Evolutionary conservation across 2,888 invertebrate species (phyloP).

Genomic region (Sarcophaga rosellei): DNA sequence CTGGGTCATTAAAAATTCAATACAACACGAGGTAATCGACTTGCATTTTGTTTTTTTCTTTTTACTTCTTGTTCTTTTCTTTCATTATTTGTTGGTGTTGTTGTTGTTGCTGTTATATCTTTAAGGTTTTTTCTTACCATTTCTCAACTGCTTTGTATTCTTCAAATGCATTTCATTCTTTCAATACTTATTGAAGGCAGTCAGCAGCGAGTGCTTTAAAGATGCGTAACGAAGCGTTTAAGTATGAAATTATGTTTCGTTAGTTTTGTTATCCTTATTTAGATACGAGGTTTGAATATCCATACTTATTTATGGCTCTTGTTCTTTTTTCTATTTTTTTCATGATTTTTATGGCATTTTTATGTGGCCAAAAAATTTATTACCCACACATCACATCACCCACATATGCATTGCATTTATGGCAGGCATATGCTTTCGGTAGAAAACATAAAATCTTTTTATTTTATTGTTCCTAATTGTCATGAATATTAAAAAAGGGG

Average conservation of each 20-base stretch:
- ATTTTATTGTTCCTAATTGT: no score
- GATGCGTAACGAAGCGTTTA: background rate
- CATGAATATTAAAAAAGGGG: no score
- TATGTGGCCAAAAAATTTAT: no score
- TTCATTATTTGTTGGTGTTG: background rate
- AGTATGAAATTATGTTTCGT: background rate
- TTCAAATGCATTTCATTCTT: background rate
- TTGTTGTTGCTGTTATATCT: background rate
- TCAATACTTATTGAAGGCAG: background rate
- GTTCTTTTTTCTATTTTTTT: no score
- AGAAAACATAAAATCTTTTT: no score
- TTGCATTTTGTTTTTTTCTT: slow-evolving; percentile 35
- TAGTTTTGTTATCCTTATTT: no score
- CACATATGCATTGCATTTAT: no score
- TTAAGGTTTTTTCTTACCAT: background rate
- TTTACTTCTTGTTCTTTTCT: background rate
- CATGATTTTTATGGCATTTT: no score
- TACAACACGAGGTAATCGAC: slow-evolving; percentile 62
- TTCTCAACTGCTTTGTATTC: background rate
- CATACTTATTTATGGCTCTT: no score
- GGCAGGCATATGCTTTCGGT: no score
- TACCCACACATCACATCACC: no score
- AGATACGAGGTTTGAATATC: no score
- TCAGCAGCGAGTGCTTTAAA: background rate
- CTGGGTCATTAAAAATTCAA: slow-evolving; percentile 79